phyloP scores from a whole-genome alignment of 2,888 invertebrate species.

The Macaria notata region DNA sequence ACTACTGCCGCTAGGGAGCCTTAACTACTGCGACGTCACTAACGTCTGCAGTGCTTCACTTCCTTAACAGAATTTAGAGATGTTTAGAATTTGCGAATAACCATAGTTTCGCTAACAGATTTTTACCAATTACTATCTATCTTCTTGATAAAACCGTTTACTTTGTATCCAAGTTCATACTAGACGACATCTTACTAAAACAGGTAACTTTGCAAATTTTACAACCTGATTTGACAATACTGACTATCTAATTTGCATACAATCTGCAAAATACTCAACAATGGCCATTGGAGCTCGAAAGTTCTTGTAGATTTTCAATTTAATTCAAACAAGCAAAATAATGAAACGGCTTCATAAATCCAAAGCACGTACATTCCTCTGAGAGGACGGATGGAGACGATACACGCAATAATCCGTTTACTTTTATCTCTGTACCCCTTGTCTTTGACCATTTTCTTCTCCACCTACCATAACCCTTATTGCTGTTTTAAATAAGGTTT shows the following conservation, averaged over 20 bases:
- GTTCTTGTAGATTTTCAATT: slow-evolving; percentile 21
- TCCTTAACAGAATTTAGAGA: no score
- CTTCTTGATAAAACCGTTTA: no score
- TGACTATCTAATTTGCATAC: no score
- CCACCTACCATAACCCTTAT: slow-evolving; percentile 29
- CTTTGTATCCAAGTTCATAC: no score
- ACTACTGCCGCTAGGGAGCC: slow-evolving; percentile 5
- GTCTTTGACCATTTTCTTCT: slow-evolving; percentile 46
- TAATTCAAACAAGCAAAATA: slow-evolving; percentile 32
- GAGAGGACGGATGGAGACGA: slow-evolving; percentile 63
- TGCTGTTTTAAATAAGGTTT: slow-evolving; percentile 18
- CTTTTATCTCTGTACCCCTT: slow-evolving; percentile 75
- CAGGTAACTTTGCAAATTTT: no score
- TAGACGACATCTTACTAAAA: no score
- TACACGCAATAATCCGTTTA: slow-evolving; percentile 78
- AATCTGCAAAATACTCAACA: no score
- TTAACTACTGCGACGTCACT: slow-evolving; percentile 9
- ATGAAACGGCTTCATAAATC: slow-evolving; percentile 35
- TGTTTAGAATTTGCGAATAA: no score
- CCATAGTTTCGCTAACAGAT: no score
- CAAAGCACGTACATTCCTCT: slow-evolving; percentile 19
- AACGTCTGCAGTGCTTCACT: not conserved
- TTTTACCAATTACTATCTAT: no score
- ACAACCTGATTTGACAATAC: no score
- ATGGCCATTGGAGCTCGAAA: not conserved